A percentile compares a stretch with the other conserved stretches of the same genome.
Conservation (phyloP, 2,797 vertebrate genomes). For the Spheniscus humboldti region DNA sequence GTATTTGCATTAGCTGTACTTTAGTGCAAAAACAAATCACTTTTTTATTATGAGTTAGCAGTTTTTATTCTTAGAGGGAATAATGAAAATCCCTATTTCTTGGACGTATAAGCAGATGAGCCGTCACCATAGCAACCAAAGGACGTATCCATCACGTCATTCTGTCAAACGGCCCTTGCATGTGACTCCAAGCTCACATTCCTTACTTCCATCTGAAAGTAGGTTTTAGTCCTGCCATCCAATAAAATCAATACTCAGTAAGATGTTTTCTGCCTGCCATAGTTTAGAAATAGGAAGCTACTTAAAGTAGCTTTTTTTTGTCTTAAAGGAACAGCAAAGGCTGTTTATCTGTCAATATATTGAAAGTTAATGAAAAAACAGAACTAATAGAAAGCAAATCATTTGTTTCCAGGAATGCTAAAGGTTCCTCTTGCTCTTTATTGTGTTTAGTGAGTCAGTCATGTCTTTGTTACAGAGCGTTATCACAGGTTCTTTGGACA, state of each 20-base stretch:
- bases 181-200: conserved; percentile 64
- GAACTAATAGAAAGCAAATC: background rate
- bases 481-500: background rate
- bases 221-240: conserved; percentile 33
- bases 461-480: background rate
- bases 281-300: background rate
- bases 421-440: background rate
- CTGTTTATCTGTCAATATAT: background rate
- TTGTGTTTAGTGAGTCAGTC: background rate
- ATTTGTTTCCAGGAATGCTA: background rate
- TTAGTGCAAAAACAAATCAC: conserved; percentile 15
- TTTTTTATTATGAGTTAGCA: conserved; percentile 57
- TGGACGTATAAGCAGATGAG: conserved; percentile 62
- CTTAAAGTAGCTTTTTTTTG: background rate
- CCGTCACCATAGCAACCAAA: conserved; percentile 53
- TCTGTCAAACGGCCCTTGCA: conserved; percentile 49
- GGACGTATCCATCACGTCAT: conserved; percentile 39
- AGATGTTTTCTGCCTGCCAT: conserved; percentile 13
- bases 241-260: conserved; percentile 46
- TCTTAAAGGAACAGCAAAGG: background rate
- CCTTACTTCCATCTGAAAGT: conserved; percentile 46
- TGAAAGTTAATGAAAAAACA: background rate
- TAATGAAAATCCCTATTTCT: conserved; percentile 61
- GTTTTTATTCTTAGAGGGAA: conserved; percentile 48
- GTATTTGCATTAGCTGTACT: conserved; percentile 28